Base-by-base conservation (phyloP, 2,888 invertebrate species). In the Abrostola tripartita region DNA sequence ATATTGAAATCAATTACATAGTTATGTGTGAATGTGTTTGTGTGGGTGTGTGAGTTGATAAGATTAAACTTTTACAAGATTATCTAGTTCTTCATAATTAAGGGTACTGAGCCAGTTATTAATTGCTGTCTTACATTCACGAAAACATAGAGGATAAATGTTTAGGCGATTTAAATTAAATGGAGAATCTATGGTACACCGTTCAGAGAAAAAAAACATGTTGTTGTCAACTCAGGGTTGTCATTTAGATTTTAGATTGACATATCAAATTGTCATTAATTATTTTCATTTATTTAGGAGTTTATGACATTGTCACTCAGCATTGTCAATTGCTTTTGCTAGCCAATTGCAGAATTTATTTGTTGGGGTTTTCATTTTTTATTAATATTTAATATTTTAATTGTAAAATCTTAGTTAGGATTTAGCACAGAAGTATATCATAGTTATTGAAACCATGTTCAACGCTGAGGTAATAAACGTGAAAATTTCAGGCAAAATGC, bases 381-480 rank as follows among this genome's bases (percentile, higher is more conserved):
- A 9, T 14, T 5, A 47, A n/a, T 24, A 24, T 9, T 47, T 24
- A 5, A 8, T 24, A 14, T 8, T 47, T 14, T 9, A 9, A 24
- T 4, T n/a, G n/a, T 9, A 24, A 47, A 47, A 47, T 47, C 44
- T 24, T 24, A 47, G 44, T 6, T 40, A 40, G 24, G 24, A 11
- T 47, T 24, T 24, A 47, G 8, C 9, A 47, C 44, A 24, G 5
- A 6, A 38, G 37, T 12, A 7, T 37, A 8, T 52, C 56, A 52
- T 49, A 63, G 53, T 44, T 61, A 24, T 53, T 41, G 44, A 24
- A 38, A 75, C 51, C 51, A 85, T 83, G 83, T 77, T 79, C 51
- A 74, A 76, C 49, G 59, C 73, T 57, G 85, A 81, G 81, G 87
- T 87, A 77, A 52, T 36, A 52, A 41, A 36, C 36, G 35, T 50